Evolutionary conservation across 2,888 invertebrate genomes (phyloP), one percentile per base, ranked within the genome.

Genomic region (Metalampra italica): DNA sequence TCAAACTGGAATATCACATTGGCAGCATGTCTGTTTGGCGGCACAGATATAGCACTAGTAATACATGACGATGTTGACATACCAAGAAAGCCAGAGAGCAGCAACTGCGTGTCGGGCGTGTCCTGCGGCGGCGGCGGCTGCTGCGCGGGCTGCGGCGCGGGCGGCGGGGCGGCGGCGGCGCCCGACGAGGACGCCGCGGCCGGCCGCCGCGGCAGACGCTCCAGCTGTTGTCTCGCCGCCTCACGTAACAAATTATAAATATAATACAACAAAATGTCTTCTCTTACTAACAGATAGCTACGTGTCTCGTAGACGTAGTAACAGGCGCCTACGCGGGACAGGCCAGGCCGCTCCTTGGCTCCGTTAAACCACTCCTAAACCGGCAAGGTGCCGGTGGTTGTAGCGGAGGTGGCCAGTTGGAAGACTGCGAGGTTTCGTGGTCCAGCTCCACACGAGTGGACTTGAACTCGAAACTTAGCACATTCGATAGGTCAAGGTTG

Each of bases 181-280:
- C 81, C 82, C 82, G 47, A 82, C 49, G 88, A 80, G 64, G 92
- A 90, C 53, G 92, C 92, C 73, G 94, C 95, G 47, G 93, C 93
- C 65, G 93, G 93, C 66, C 97, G 93, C 65, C 97, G 92, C 63
- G 97, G 97, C 79, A 97, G 91, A 56, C 97, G 92, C 85, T 97
- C 97, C 73, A 97, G 84, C 82, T 97, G 96, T 86, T 97, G 97
- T 60, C 97, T 93, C 56, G 95, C 94, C 71, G 94, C 95, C 94
- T 94, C n/a, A 11, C 22, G 84, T 45, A 63, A 50, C 13, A 14
- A 44, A 50, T 46, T 45, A 39, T 41, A 22, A 22, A 22, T 22
- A 22, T 3, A 22, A 22, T 22, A 22, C 22, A 22, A 22, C 12
- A 43, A 9, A n/a, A 36, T 36, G n/a, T 36, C 11, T 36, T n/a